Conservation (phyloP, 1,140 invertebrate genomes). For the Antheraea pernyi region DNA sequence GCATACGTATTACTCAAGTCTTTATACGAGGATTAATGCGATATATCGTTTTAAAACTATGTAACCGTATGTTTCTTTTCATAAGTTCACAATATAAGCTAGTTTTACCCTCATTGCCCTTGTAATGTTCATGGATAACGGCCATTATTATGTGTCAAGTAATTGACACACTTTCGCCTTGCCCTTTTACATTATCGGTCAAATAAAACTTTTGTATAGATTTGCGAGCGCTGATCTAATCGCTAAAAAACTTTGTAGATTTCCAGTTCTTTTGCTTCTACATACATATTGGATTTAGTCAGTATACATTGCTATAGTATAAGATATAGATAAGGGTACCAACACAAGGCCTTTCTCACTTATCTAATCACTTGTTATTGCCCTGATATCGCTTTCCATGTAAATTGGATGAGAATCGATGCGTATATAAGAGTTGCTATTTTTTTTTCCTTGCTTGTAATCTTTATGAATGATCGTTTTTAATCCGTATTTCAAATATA, state of each 20-base stretch:
- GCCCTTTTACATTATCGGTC: neutral
- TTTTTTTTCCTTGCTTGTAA: constrained; percentile 5
- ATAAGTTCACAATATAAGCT: neutral
- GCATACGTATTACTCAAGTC: no score
- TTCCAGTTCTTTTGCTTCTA: constrained; percentile 6
- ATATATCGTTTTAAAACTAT: no score
- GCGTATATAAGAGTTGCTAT: no score
- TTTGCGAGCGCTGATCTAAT: neutral
- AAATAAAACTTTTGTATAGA: neutral
- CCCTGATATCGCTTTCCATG: constrained; percentile 3
- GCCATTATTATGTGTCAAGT: neutral
- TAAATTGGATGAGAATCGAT: neutral
- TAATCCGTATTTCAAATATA: no score
- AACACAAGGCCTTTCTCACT: constrained; percentile 6
- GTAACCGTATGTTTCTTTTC: no score
- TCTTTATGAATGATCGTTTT: constrained; percentile 1
- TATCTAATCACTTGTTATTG: constrained; percentile 24
- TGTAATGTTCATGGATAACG: neutral
- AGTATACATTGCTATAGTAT: no score
- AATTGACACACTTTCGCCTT: neutral
- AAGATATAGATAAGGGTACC: no score
- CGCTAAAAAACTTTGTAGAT: neutral
- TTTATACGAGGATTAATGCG: no score
- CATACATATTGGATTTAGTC: neutral
- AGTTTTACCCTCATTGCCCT: neutral